A percentile compares a stretch with the other conserved stretches of the same genome.
Evolutionary conservation across 2,888 invertebrate genomes (phyloP).

Genomic region (Metellina segmentata): DNA sequence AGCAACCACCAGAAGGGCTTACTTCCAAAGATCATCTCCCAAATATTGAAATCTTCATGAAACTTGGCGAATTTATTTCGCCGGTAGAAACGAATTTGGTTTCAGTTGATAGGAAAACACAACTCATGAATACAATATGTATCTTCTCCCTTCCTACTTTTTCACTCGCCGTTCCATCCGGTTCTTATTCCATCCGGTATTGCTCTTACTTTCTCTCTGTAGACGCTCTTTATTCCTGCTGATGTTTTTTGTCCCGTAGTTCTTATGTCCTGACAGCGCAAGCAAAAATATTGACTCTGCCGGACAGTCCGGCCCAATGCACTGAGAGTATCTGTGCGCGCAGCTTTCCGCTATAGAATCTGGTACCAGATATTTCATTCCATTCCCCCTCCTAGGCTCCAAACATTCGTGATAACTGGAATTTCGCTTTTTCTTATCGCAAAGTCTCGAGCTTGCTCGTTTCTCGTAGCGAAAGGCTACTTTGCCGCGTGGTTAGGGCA

Average conservation of each 20-base stretch:
- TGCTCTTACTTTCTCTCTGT: constrained; percentile 25
- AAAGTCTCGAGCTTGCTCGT: constrained; percentile 61
- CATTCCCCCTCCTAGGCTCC: constrained; percentile 56
- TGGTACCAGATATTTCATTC: constrained; percentile 71
- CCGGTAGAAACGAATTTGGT: not conserved
- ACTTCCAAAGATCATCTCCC: not conserved
- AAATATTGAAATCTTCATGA: not conserved
- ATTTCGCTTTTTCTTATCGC: constrained; percentile 67
- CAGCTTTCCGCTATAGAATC: constrained; percentile 47
- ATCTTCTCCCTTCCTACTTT: constrained; percentile 20
- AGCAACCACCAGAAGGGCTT: no score
- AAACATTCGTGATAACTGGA: constrained; percentile 71
- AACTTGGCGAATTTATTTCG: constrained; percentile 19
- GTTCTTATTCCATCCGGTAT: constrained; percentile 54
- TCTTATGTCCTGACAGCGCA: constrained; percentile 60
- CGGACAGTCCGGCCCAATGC: constrained; percentile 73
- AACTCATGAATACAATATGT: constrained; percentile 63
- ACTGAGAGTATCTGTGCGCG: constrained; percentile 44
- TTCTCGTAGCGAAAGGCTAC: constrained; percentile 62
- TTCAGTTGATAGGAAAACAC: not conserved
- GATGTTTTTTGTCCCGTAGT: constrained; percentile 9
- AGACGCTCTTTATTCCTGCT: constrained; percentile 17
- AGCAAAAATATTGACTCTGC: constrained; percentile 68
- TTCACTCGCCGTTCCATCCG: constrained; percentile 10
- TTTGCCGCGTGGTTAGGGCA: constrained; percentile 68